These are phyloP conservation scores for Hippocampus kuda DNA, from an alignment of 2,797 vertebrate genomes.

Conservation along the genomic window DNA sequence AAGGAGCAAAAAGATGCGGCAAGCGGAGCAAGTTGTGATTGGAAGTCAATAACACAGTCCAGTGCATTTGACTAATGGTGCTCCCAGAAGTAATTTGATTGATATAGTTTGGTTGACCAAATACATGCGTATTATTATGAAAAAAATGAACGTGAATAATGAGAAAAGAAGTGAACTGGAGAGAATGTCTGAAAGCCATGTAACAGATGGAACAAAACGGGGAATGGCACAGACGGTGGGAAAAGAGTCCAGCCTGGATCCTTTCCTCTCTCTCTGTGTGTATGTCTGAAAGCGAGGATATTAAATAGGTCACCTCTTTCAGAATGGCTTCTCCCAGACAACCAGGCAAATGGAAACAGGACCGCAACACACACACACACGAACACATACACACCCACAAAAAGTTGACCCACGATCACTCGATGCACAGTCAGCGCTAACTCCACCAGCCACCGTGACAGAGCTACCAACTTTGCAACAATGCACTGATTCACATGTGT, in stretches of 20 bases:
- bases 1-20: neutral
- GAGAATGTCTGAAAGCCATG: slow-evolving; percentile 12
- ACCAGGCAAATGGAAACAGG: slow-evolving; percentile 39
- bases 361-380: slow-evolving; percentile 21
- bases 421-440: slow-evolving; percentile 13
- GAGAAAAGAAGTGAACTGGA: slow-evolving; percentile 10
- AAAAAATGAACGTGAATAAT: neutral
- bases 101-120: neutral
- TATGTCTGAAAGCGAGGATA: slow-evolving; percentile 25
- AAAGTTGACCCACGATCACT: slow-evolving; percentile 19
- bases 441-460: neutral
- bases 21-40: slow-evolving; percentile 20
- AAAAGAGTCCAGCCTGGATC: slow-evolving; percentile 26
- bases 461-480: slow-evolving; percentile 4
- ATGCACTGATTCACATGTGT: slow-evolving; percentile 12
- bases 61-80: slow-evolving; percentile 10
- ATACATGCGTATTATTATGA: neutral
- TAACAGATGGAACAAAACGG: slow-evolving; percentile 26
- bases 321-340: slow-evolving; percentile 58
- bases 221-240: slow-evolving; percentile 31
- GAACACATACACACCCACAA: slow-evolving; percentile 10
- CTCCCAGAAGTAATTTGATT: neutral
- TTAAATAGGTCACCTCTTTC: slow-evolving; percentile 68
- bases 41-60: slow-evolving; percentile 15
- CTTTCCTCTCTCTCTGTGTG: slow-evolving; percentile 15